Percentiles rank a stretch among this genome's conserved stretches.
Conservation (phyloP, 2,113 vertebrate genomes). For the Centropus unirufus region DNA sequence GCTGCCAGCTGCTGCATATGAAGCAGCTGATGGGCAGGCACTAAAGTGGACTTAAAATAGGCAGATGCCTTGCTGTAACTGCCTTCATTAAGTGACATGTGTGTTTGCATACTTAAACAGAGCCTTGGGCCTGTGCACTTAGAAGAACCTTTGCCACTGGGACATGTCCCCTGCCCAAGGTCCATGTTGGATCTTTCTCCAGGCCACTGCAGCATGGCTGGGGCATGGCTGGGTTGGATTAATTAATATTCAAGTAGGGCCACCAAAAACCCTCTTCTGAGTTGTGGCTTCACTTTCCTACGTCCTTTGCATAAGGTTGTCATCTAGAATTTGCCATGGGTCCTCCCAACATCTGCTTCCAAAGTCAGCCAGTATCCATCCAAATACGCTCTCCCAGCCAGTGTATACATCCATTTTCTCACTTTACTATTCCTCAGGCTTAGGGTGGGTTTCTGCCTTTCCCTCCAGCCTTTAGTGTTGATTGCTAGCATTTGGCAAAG, state of each 20-base stretch:
- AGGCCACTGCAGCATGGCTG: not conserved
- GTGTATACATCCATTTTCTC: not conserved
- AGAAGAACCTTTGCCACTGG: not conserved
- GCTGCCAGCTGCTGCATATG: accelerated
- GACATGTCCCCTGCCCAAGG: accelerated
- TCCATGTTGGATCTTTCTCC: accelerated
- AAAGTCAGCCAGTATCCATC: not conserved
- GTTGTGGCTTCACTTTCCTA: not conserved
- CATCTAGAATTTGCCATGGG: accelerated
- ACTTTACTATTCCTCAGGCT: not conserved
- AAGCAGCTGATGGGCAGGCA: not conserved
- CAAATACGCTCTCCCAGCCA: accelerated
- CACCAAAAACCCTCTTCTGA: not conserved
- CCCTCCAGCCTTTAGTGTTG: not conserved
- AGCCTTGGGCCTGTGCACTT: accelerated
- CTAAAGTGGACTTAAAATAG: not conserved
- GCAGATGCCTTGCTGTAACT: not conserved
- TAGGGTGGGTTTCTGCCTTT: not conserved
- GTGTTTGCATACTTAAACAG: not conserved
- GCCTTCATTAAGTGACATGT: not conserved
- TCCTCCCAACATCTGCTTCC: not conserved
- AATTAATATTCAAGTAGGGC: too few species aligned
- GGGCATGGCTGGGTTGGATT: not conserved
- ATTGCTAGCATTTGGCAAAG: not conserved
- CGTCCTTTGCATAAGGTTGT: not conserved